Conservation (phyloP, 2,888 invertebrate species). For the Epistrophe eligans region DNA sequence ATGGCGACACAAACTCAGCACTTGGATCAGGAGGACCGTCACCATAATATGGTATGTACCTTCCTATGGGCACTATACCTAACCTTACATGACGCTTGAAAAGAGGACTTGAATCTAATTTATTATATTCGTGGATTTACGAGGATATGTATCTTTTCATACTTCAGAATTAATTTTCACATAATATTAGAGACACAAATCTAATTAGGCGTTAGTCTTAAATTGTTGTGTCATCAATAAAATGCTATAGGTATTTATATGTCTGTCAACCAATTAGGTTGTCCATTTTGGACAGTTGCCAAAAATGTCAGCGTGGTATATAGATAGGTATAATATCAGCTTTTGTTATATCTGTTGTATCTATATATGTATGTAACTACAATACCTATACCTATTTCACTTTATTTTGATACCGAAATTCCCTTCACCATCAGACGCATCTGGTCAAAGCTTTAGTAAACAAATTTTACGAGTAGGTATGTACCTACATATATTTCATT, state of each 20-base stretch:
- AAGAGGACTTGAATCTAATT: slow-evolving; percentile 48
- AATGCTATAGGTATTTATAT: slow-evolving; percentile 44
- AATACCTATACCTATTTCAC: no score
- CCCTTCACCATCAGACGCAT: no score
- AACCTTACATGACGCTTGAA: background rate
- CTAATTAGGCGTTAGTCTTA: slow-evolving; percentile 44
- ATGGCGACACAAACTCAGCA: slow-evolving; percentile 71
- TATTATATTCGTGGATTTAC: slow-evolving; percentile 53
- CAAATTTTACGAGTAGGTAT: no score
- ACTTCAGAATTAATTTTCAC: slow-evolving; percentile 43
- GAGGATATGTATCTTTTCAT: background rate
- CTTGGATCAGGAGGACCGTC: slow-evolving; percentile 52
- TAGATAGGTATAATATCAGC: background rate
- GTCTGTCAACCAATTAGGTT: slow-evolving; percentile 59
- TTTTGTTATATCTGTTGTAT: no score
- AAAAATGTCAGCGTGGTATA: slow-evolving; percentile 8
- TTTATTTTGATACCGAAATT: no score
- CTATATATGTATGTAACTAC: no score
- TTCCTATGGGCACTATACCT: background rate
- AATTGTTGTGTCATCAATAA: slow-evolving; percentile 40
- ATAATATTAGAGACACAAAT: slow-evolving; percentile 59
- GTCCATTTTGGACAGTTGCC: slow-evolving; percentile 39
- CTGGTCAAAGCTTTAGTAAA: no score
- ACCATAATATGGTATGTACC: background rate
- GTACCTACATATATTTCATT: no score